Percentiles rank a stretch among this genome's conserved stretches.
These are phyloP conservation scores for Leptestheria dahalacensis DNA, from an alignment of 1,140 invertebrate genomes.

Conservation along the genomic window DNA sequence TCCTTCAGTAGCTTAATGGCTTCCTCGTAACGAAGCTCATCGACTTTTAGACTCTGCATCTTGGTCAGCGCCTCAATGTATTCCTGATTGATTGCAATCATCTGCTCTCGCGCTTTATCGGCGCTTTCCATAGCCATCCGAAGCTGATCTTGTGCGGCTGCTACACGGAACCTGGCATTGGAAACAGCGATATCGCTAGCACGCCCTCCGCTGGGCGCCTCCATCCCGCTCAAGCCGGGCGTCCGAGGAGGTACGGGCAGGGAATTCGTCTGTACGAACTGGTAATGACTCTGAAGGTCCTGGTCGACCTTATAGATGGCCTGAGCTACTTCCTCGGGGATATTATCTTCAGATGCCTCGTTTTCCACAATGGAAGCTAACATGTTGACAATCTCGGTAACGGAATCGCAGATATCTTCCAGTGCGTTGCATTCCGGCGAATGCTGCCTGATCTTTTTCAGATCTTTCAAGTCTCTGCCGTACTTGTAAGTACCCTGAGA, in stretches of 20 bases:
- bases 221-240: background rate
- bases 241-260: background rate
- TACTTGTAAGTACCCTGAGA: background rate
- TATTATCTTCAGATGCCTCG: background rate
- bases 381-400: background rate
- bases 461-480: background rate
- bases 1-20: background rate
- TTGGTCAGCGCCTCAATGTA: background rate
- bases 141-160: background rate
- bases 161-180: background rate
- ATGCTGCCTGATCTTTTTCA: background rate
- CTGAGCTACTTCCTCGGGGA: background rate
- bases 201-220: background rate
- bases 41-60: constrained; percentile 6
- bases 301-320: background rate
- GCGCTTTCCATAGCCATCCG: background rate
- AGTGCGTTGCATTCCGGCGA: background rate
- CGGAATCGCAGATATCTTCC: background rate
- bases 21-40: constrained; percentile 6
- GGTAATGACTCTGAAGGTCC: background rate
- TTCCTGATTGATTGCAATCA: constrained; percentile 2
- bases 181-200: background rate
- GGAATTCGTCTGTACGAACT: background rate
- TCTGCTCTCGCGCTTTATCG: background rate
- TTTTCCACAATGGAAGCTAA: background rate